Evolutionary conservation across 2,888 invertebrate species (phyloP).

Genomic region (Agrochola circellaris): DNA sequence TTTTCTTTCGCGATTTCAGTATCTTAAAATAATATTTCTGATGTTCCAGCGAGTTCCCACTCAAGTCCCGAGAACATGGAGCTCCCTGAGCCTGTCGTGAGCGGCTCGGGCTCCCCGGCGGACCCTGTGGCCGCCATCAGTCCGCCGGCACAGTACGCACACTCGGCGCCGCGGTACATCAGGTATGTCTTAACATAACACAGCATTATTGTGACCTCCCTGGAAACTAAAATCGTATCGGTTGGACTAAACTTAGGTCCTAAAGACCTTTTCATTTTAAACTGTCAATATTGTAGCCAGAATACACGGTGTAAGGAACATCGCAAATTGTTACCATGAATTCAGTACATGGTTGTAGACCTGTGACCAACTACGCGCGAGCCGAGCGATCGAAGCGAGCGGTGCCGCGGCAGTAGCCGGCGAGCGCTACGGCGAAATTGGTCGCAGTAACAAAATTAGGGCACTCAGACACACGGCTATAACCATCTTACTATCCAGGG

Average conservation of each 20-base stretch:
- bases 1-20: too few relatives aligned
- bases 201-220: not conserved
- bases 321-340: too few relatives aligned
- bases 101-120: slow-evolving; percentile 79
- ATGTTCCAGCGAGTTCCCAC: slow-evolving; percentile 82
- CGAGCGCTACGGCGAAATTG: too few relatives aligned
- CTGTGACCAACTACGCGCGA: too few relatives aligned
- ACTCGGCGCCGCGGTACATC: slow-evolving; percentile 86
- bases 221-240: not conserved
- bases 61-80: slow-evolving; percentile 84
- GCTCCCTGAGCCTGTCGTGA: slow-evolving; percentile 78
- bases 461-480: too few relatives aligned
- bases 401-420: too few relatives aligned
- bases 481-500: too few relatives aligned
- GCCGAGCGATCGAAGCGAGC: too few relatives aligned
- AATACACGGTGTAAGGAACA: not conserved
- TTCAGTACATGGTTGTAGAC: too few relatives aligned
- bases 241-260: not conserved
- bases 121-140: slow-evolving; percentile 91
- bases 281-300: not conserved
- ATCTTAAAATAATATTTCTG: too few relatives aligned
- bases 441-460: too few relatives aligned
- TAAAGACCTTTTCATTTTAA: not conserved
- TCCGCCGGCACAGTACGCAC: slow-evolving; percentile 94
- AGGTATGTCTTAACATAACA: slow-evolving; percentile 70